These are phyloP conservation scores for Tolmerus cingulatus DNA, from an alignment of 2,888 invertebrate species.

Conservation along the genomic window DNA sequence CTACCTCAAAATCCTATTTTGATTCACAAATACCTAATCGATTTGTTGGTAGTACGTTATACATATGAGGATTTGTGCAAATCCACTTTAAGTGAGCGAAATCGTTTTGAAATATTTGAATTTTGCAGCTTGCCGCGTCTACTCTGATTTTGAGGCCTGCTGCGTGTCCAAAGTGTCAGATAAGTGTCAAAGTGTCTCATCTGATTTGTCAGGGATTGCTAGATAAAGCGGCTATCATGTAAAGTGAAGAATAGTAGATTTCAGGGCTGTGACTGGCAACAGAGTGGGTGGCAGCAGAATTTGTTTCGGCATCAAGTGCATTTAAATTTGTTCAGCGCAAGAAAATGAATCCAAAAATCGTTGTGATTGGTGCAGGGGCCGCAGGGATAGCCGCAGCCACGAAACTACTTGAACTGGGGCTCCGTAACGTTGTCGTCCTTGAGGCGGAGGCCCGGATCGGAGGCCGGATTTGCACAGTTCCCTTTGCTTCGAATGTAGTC, in stretches of 20 bases:
- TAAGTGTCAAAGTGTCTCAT: neutral
- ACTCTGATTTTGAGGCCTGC: neutral
- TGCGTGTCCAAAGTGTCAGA: neutral
- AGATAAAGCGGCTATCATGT: neutral
- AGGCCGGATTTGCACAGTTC: conserved; percentile 68
- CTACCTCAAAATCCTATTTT: no score
- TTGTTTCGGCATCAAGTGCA: neutral
- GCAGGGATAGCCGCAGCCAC: conserved; percentile 62
- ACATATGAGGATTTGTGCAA: no score
- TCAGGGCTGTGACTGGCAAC: neutral
- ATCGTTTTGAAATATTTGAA: neutral
- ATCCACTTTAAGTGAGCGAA: no score
- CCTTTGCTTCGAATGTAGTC: conserved; percentile 67
- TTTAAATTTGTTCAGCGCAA: neutral
- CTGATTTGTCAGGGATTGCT: neutral
- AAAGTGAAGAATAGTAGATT: neutral
- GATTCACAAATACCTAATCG: no score
- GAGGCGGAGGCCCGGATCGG: conserved; percentile 73
- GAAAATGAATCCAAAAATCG: conserved; percentile 53
- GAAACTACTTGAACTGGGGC: conserved; percentile 60
- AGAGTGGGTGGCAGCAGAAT: neutral
- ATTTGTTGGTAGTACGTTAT: no score
- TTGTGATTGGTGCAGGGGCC: conserved; percentile 61
- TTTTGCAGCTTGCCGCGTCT: neutral
- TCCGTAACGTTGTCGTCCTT: conserved; percentile 66